Percentiles rank a stretch among this genome's conserved stretches.
Evolutionary conservation across 1,140 invertebrate genomes (phyloP).

Genomic region (Lanistes nyassanus): DNA sequence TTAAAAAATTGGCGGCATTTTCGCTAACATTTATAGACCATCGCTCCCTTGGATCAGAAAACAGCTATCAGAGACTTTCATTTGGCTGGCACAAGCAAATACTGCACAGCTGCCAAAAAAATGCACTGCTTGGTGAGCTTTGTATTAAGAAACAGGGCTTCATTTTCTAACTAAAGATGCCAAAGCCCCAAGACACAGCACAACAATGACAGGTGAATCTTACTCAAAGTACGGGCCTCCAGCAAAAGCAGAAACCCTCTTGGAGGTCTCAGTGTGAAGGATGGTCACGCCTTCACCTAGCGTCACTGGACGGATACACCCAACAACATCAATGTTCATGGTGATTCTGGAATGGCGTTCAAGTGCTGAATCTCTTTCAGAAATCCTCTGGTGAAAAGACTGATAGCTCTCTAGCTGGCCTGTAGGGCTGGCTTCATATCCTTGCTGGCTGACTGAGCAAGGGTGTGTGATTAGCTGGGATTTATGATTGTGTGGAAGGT

Average conservation of each 20-base stretch:
- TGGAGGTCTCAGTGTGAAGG: conserved; percentile 35
- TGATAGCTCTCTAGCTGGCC: background rate
- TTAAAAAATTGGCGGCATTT: no score
- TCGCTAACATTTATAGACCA: no score
- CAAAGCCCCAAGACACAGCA: background rate
- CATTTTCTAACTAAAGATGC: background rate
- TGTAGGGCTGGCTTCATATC: background rate
- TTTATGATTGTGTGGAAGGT: background rate
- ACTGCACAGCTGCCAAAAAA: background rate
- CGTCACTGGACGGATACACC: conserved; percentile 42
- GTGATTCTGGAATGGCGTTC: background rate
- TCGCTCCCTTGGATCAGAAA: background rate
- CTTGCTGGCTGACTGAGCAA: background rate
- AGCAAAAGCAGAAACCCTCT: conserved; percentile 33
- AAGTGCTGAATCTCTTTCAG: background rate
- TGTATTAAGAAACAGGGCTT: background rate
- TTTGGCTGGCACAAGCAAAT: background rate
- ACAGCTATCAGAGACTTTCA: background rate
- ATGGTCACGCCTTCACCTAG: conserved; percentile 38
- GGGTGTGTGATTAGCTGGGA: background rate
- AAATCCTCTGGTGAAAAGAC: background rate
- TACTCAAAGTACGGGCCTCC: conserved; percentile 44
- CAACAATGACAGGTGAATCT: background rate
- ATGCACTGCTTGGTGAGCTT: background rate
- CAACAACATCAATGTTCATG: conserved; percentile 56